Percentiles rank a stretch among this genome's conserved stretches.
Evolutionary conservation across 2,888 invertebrate species (phyloP).

Genomic region (Muscina levida): DNA sequence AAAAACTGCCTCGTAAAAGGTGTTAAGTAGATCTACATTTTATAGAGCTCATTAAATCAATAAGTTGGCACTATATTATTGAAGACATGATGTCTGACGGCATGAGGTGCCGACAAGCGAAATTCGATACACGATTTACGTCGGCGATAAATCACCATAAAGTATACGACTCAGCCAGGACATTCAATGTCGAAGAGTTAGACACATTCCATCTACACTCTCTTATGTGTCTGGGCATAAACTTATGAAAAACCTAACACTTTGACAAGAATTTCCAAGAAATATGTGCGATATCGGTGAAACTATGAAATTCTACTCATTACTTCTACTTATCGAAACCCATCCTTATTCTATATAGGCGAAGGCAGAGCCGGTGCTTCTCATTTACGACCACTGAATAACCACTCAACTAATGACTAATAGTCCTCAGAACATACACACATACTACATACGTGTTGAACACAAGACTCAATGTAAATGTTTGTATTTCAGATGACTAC

Average conservation of each 20-base stretch:
- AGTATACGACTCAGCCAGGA: background rate
- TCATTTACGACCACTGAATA: constrained; percentile 24
- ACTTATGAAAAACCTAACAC: constrained; percentile 45
- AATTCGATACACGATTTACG: background rate
- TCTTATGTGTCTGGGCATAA: constrained; percentile 51
- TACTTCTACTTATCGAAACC: background rate
- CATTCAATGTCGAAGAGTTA: constrained; percentile 21
- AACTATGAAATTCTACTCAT: constrained; percentile 5
- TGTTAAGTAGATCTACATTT: constrained; percentile 45
- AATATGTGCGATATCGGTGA: background rate
- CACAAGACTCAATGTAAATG: background rate
- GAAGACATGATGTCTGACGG: background rate
- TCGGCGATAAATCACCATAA: constrained; percentile 32
- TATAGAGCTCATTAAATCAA: constrained; percentile 14
- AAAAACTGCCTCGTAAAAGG: no score
- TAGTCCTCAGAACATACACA: background rate
- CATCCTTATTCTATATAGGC: background rate
- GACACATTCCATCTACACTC: constrained; percentile 11
- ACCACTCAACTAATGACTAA: background rate
- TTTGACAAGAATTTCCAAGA: constrained; percentile 59
- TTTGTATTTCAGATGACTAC: background rate
- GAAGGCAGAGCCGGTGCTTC: background rate
- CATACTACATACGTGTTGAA: background rate
- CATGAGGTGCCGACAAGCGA: constrained; percentile 25
- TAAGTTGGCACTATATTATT: background rate